These are phyloP conservation scores for Diprion similis DNA, from an alignment of 1,140 invertebrate species.

Conservation along the genomic window DNA sequence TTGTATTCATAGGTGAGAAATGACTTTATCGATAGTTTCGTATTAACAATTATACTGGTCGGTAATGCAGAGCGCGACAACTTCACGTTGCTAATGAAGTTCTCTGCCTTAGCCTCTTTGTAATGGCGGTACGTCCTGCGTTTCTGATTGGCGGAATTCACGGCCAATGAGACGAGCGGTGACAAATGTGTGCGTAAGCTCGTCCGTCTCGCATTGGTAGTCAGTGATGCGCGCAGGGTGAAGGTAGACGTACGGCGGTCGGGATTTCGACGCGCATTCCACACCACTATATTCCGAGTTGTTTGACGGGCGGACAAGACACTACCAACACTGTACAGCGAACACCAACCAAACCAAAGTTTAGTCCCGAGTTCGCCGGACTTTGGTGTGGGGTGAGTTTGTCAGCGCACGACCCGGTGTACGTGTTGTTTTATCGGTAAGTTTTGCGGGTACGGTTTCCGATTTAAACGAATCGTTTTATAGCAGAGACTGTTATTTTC, in stretches of 20 bases:
- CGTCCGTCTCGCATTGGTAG: background rate
- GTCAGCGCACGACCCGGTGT: background rate
- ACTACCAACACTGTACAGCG: background rate
- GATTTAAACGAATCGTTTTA: background rate
- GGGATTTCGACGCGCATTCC: slow-evolving; percentile 4
- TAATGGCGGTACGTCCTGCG: background rate
- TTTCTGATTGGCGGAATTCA: background rate
- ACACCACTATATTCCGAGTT: background rate
- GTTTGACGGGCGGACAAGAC: background rate
- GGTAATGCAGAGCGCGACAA: no score
- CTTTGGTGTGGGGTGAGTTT: background rate
- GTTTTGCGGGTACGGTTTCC: background rate
- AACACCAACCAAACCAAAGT: background rate
- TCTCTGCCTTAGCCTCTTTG: background rate
- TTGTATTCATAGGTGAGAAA: no score
- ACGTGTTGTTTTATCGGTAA: no score
- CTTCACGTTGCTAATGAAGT: background rate
- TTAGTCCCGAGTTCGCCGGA: background rate
- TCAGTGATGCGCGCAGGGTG: background rate
- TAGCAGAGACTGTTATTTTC: no score
- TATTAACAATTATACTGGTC: no score
- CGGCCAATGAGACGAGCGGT: background rate
- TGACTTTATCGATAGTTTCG: no score
- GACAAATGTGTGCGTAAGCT: no score
- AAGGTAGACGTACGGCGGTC: background rate